phyloP scores from a whole-genome alignment of 2,888 invertebrate genomes.

The Drosophila borealis region DNA sequence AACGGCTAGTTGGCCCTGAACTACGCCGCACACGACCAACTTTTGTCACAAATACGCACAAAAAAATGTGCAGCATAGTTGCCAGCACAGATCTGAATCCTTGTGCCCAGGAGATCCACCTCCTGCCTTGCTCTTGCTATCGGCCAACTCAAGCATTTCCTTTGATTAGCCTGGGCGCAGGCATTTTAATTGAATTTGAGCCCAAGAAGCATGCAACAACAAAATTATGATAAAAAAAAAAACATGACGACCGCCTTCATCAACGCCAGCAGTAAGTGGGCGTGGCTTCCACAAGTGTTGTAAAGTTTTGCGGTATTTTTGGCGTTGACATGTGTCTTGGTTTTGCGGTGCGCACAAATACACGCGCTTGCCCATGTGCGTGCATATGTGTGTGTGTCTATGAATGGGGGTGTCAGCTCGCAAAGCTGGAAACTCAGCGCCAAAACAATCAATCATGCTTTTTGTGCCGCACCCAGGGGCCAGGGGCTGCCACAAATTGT shows the following conservation, averaged over 20 bases:
- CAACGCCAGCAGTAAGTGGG: conserved; percentile 12
- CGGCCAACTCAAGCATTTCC: conserved; percentile 36
- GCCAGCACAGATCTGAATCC: conserved; percentile 12
- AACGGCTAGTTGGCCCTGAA: conserved; percentile 54
- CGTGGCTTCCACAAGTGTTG: conserved; percentile 51
- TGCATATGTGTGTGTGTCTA: conserved; percentile 1
- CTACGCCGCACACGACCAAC: conserved; percentile 40
- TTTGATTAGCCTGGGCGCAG: conserved; percentile 64
- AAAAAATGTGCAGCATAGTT: conserved; percentile 11
- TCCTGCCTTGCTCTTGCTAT: not conserved
- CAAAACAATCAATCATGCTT: conserved; percentile 73
- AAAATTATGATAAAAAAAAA: conserved; percentile 48
- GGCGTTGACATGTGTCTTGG: conserved; percentile 70
- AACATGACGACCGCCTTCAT: conserved; percentile 11
- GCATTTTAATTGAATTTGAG: conserved; percentile 66
- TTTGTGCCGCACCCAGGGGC: conserved; percentile 21
- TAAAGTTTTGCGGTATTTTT: conserved; percentile 57
- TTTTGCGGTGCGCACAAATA: conserved; percentile 13
- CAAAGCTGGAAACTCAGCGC: conserved; percentile 45
- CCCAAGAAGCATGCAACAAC: conserved; percentile 42
- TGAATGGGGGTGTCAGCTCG: conserved; percentile 15
- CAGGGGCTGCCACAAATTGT: conserved; percentile 43
- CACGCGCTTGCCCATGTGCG: not conserved
- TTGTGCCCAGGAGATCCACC: not conserved
- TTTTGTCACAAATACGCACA: conserved; percentile 60